Base-by-base conservation (phyloP, 2,888 invertebrate genomes). In the Drosophila anomelani region DNA sequence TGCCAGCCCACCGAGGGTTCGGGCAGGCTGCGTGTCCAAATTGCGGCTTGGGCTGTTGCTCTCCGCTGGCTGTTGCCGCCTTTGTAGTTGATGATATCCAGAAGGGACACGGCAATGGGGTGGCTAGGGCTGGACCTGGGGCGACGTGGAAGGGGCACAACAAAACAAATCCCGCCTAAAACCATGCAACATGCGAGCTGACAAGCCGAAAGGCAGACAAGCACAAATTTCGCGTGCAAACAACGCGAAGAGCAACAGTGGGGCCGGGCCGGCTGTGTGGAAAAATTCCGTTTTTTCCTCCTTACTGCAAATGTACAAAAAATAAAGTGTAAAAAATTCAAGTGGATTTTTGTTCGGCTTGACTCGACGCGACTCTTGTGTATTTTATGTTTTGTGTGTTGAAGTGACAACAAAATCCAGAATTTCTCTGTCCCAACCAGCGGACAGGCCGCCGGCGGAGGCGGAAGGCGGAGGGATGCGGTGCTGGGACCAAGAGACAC, bases 351-450 rank as follows among this genome's bases (percentile, higher is more conserved):
- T 84, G 85, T 85, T 79, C 69, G 71, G 66, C 72, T 55, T 68
- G 56, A 47, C 68, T 69, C 67, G 54, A 68, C 70, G 58, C 70
- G 69, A 62, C 77, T 68, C 57, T 72, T 72, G 62, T 68, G 68
- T 75, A 51, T 76, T 68, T 76, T 56, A 67, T 79, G 60, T 76
- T 71, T 43, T 82, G 79, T 85, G 80, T 89, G 86, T 80, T 90
- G 85, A 90, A 88, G 86, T 90, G 89, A 90, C 90, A 90, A 90
- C 87, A 88, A 89, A 89, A 89, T 86, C 90, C 87, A 77, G 81
- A 72, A 51, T 70, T 64, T 66, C 73, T 56, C 67, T 68, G 63
- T 61, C 64, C 57, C 54, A 39, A 13, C 32, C 32, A 34, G 64
- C 60, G 47, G 66, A 39, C 41, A 44, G 62, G 26, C 34, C 34